A percentile compares a stretch with the other conserved stretches of the same genome.
Conservation (phyloP, 2,888 invertebrate genomes). For the Calephelis perditalis region DNA sequence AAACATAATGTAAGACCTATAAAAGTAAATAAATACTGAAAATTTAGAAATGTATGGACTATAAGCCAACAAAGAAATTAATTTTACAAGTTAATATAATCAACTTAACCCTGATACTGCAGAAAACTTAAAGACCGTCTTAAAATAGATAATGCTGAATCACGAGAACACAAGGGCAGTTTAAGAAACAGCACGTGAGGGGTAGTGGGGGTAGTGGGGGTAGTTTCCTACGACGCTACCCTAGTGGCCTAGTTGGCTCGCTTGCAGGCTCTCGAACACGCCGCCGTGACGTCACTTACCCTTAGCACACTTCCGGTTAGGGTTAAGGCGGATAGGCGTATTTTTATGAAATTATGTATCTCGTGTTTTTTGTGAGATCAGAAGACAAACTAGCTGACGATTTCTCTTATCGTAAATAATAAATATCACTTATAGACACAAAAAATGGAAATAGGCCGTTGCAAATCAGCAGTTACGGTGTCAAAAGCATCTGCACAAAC, state of each 20-base stretch:
- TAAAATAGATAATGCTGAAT: conserved; percentile 7
- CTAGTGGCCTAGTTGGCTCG: conserved; percentile 29
- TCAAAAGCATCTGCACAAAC: too few relatives aligned
- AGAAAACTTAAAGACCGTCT: conserved; percentile 3
- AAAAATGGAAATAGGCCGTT: too few relatives aligned
- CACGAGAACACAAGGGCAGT: conserved; percentile 2
- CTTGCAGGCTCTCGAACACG: conserved; percentile 20
- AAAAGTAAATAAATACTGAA: too few relatives aligned
- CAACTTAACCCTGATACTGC: conserved; percentile 7
- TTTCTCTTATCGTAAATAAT: too few relatives aligned
- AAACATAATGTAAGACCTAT: too few relatives aligned
- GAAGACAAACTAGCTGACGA: too few relatives aligned
- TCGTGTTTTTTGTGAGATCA: too few relatives aligned
- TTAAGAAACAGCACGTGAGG: conserved; percentile 18
- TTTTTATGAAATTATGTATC: too few relatives aligned
- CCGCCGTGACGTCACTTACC: conserved; percentile 17
- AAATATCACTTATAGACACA: too few relatives aligned
- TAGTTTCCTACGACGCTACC: conserved; percentile 15
- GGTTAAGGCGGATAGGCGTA: neutral
- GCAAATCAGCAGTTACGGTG: too few relatives aligned
- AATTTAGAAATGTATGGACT: neutral
- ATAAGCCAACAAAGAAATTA: neutral
- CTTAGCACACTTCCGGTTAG: conserved; percentile 11
- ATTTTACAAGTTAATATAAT: conserved; percentile 4
- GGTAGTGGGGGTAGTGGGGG: conserved; percentile 12